Evolutionary conservation across 2,113 vertebrate genomes (phyloP).

Genomic region (Arizona elegans): DNA sequence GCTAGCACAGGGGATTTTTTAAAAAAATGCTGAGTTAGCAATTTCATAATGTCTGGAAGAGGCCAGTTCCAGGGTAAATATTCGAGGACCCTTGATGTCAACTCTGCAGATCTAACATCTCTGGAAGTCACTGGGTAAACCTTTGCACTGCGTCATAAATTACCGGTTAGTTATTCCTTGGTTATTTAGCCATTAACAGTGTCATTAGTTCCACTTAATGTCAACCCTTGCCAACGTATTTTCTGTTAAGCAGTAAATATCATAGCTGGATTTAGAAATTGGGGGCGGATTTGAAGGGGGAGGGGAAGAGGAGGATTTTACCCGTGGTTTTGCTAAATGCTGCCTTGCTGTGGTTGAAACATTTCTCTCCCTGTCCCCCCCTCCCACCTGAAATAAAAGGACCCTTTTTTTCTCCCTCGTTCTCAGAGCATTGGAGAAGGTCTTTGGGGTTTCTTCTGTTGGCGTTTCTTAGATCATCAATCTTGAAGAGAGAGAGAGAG

Average conservation of each 20-base stretch:
- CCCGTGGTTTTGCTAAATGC: not conserved
- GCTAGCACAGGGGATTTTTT: conserved; percentile 31
- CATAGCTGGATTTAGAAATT: conserved; percentile 65
- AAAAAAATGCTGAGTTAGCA: not conserved
- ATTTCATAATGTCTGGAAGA: conserved; percentile 8
- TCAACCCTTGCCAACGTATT: conserved; percentile 76
- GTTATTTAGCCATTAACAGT: conserved; percentile 78
- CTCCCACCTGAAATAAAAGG: not conserved
- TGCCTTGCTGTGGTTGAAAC: not conserved
- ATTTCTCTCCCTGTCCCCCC: not conserved
- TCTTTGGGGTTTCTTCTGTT: not conserved
- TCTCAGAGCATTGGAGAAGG: not conserved
- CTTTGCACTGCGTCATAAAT: conserved; percentile 71
- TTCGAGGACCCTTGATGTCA: conserved; percentile 50
- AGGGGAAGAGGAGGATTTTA: conserved; percentile 25
- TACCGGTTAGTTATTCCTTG: conserved; percentile 76
- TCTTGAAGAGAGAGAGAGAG: not conserved
- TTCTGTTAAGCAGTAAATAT: conserved; percentile 75
- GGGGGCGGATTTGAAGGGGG: not conserved
- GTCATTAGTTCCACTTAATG: conserved; percentile 80
- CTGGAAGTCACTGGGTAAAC: conserved; percentile 55
- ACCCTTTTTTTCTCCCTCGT: not conserved
- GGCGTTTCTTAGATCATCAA: not conserved
- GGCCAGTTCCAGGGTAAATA: conserved; percentile 49
- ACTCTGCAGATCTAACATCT: conserved; percentile 35